These are phyloP conservation scores for Saxidomus purpurata DNA, from an alignment of 1,140 invertebrate genomes.

Conservation along the genomic window DNA sequence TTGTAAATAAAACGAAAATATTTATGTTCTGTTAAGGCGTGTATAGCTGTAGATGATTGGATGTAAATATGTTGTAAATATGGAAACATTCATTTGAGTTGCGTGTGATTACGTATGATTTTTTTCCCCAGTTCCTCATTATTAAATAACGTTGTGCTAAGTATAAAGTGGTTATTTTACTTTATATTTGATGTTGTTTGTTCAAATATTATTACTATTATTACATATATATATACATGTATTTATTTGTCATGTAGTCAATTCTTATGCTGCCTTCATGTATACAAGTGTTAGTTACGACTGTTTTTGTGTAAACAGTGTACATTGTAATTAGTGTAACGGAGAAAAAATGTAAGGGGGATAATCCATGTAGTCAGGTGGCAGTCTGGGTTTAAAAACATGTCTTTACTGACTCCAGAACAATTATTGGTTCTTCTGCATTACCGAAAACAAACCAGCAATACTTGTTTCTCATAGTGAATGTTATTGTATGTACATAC, in stretches of 20 bases:
- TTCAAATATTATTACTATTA: constrained; percentile 11
- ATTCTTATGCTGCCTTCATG: constrained; percentile 22
- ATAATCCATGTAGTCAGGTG: too few species aligned
- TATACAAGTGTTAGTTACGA: not conserved
- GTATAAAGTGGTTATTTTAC: constrained; percentile 2
- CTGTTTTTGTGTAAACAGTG: not conserved
- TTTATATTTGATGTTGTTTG: constrained; percentile 20
- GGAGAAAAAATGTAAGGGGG: too few species aligned
- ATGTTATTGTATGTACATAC: too few species aligned
- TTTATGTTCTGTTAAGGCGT: not conserved
- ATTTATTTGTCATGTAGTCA: constrained; percentile 1
- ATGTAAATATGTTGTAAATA: constrained; percentile 20
- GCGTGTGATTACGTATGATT: not conserved
- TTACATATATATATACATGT: not conserved
- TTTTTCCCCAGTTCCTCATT: not conserved
- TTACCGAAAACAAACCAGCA: too few species aligned
- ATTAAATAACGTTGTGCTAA: not conserved
- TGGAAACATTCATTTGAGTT: not conserved
- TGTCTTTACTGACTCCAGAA: too few species aligned
- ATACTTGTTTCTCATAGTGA: not conserved
- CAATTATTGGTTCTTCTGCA: too few species aligned
- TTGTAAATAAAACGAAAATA: not conserved
- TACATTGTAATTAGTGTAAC: not conserved
- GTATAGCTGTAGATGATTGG: not conserved
- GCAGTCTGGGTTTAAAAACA: too few species aligned